Evolutionary conservation across 2,888 invertebrate genomes (phyloP).

Genomic region (Melanchra persicariae): DNA sequence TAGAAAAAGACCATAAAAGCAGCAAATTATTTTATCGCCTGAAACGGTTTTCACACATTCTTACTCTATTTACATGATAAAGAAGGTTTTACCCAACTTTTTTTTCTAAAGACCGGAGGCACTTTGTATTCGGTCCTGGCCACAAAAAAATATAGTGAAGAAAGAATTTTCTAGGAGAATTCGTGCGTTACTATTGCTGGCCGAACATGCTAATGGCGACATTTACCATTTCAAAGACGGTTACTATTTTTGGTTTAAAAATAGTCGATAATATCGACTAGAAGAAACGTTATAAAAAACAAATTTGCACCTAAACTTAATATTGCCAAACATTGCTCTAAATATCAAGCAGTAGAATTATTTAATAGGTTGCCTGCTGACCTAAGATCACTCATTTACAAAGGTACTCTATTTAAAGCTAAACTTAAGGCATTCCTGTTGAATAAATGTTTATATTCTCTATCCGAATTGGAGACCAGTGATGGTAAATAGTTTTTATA

Average conservation of each 20-base stretch:
- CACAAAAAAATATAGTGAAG: slow-evolving; percentile 38
- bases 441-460: too few relatives aligned
- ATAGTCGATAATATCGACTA: too few relatives aligned
- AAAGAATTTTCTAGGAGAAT: slow-evolving; percentile 24
- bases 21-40: slow-evolving; percentile 46
- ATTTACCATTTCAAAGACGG: slow-evolving; percentile 27
- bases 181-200: slow-evolving; percentile 54
- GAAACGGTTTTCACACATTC: slow-evolving; percentile 47
- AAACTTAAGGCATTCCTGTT: too few relatives aligned
- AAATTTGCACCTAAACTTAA: too few relatives aligned
- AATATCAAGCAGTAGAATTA: too few relatives aligned
- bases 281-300: too few relatives aligned
- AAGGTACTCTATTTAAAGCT: too few relatives aligned
- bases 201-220: slow-evolving; percentile 46
- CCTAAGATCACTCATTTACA: too few relatives aligned
- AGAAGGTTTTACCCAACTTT: slow-evolving; percentile 40
- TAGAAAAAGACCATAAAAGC: slow-evolving; percentile 29
- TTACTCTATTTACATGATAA: slow-evolving; percentile 57
- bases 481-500: too few relatives aligned
- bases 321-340: too few relatives aligned
- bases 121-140: slow-evolving; percentile 45
- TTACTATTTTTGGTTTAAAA: not conserved
- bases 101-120: slow-evolving; percentile 37
- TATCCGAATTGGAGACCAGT: too few relatives aligned
- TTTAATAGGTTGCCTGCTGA: too few relatives aligned